These are phyloP conservation scores for Corella eumyota DNA, from an alignment of 23 tunicate species.

Conservation along the genomic window DNA sequence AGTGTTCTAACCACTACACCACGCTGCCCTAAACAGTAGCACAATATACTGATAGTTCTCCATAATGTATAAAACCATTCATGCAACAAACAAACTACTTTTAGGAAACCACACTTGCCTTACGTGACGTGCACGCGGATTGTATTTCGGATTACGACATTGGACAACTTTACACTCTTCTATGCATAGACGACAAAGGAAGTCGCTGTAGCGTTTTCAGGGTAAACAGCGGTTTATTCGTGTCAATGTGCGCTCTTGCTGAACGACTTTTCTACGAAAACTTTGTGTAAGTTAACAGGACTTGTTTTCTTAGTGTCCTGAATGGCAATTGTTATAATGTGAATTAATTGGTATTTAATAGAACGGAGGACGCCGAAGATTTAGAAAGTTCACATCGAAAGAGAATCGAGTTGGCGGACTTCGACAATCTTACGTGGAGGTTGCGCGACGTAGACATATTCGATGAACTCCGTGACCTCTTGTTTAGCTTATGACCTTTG, in stretches of 20 bases:
- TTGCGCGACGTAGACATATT: constrained; percentile 14
- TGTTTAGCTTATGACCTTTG: constrained; percentile 17
- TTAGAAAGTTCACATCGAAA: constrained; percentile 16
- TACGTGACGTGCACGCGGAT: constrained; percentile 32
- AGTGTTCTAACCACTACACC: too few species aligned
- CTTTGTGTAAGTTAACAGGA: constrained; percentile 16
- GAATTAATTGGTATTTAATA: too few species aligned
- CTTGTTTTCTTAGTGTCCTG: neutral
- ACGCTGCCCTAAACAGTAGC: too few species aligned
- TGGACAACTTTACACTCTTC: constrained; percentile 7
- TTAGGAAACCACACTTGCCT: constrained; percentile 25
- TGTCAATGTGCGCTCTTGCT: constrained; percentile 36
- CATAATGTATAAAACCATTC: too few species aligned
- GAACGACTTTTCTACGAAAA: constrained; percentile 38
- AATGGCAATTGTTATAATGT: too few species aligned
- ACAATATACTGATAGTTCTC: too few species aligned
- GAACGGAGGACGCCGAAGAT: constrained; percentile 43
- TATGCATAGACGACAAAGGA: constrained; percentile 13
- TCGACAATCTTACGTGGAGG: constrained; percentile 35
- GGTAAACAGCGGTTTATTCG: constrained; percentile 13
- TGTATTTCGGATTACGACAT: constrained; percentile 11
- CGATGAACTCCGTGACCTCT: constrained; percentile 8
- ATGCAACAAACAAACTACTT: too few species aligned
- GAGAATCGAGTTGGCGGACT: constrained; percentile 41
- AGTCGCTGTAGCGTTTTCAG: constrained; percentile 1